Conservation (phyloP, 2,888 invertebrate species). For the Scelioninae gen. 1 region DNA sequence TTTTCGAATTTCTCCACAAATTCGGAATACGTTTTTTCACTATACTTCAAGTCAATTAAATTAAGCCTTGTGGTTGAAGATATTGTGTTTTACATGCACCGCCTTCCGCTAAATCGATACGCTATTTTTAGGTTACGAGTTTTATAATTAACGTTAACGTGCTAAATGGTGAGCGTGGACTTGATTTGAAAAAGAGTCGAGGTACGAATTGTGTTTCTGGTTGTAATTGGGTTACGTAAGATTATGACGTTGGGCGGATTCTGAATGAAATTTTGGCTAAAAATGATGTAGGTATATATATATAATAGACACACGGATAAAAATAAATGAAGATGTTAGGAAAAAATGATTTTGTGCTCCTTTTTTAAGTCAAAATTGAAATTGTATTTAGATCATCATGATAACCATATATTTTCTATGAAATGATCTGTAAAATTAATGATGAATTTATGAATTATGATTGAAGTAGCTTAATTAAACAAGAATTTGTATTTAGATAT, state of each 20-base stretch:
- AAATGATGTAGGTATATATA: neutral
- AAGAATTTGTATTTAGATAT: neutral
- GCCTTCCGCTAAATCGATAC: conserved; percentile 44
- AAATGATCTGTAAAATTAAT: neutral
- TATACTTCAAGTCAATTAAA: conserved; percentile 26
- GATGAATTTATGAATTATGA: conserved; percentile 3
- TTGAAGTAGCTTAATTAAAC: neutral
- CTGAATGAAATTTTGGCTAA: neutral
- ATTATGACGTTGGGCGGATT: neutral
- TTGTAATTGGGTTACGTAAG: conserved; percentile 55
- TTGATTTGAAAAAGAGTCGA: conserved; percentile 52
- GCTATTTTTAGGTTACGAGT: conserved; percentile 55
- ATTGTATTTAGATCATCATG: no score
- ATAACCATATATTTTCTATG: neutral
- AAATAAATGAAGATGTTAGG: neutral
- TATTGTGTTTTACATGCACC: conserved; percentile 11
- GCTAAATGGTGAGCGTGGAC: conserved; percentile 54
- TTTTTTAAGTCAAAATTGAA: no score
- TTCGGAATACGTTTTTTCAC: neutral
- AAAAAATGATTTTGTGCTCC: neutral
- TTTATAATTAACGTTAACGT: conserved; percentile 59
- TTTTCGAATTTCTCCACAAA: conserved; percentile 21
- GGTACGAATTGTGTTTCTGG: conserved; percentile 43
- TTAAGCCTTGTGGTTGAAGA: conserved; percentile 3
- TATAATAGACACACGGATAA: neutral